Base-by-base conservation (phyloP, 2,797 vertebrate genomes). In the Hemibagrus guttatus region DNA sequence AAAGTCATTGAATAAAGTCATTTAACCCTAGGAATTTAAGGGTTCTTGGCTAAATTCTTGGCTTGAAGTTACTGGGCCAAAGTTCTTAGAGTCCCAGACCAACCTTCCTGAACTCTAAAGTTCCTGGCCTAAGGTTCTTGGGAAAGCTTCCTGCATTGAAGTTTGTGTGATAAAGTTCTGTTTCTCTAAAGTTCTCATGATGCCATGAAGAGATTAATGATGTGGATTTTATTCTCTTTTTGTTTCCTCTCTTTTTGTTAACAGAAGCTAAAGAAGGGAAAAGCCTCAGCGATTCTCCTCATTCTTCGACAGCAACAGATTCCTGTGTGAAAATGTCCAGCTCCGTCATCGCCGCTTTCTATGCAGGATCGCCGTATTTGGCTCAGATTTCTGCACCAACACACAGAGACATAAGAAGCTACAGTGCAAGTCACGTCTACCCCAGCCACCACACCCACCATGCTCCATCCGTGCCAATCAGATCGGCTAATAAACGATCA, bases 211-310 rank as follows among this genome's bases (percentile, higher is more conserved):
- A 59, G 76, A 1, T 2, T 9, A 63, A 9, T 64, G 26, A 58
- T 13, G 1, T 21, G 6, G 14, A 49, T 14, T 21, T 19, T 1
- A 31, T 26, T 68, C 11, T 68, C 31, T 35, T 14, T 42, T 28
- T 64, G 13, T 23, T 79, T 3, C 42, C 59, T 28, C 0, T 75
- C 19, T 64, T n/a, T 81, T 74, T 21, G 7, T 8, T 56, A 82
- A 83, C 93, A 96, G 95, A 94, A 85, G 92, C 91, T 26, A 94
- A 93, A 91, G 89, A 88, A 81, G 90, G 92, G 0, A 92, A 91
- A 59, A 52, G 85, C 14, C 86, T 87, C 3, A 82, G 84, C 19
- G 90, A 88, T 28, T 78, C 90, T 52, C 39, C 79, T 72, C 86
- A 64, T 56, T 66, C 84, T 64, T 87, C 91, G 26, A 42, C 92